Conservation (phyloP, 2,888 invertebrate species). For the Spodoptera littoralis region DNA sequence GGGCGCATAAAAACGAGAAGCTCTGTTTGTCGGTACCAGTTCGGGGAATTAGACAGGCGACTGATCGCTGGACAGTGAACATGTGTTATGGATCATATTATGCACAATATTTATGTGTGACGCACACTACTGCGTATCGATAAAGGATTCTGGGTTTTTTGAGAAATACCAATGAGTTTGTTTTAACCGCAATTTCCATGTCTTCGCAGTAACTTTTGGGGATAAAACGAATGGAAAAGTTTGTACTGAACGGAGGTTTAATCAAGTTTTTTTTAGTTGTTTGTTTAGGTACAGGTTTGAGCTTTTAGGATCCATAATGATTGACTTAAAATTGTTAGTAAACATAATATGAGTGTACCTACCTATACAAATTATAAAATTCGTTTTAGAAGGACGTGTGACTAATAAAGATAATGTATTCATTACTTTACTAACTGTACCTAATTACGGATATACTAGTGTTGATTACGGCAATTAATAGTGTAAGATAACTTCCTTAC, state of each 20-base stretch:
- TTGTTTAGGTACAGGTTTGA: too few species aligned
- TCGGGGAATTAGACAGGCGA: constrained; percentile 44
- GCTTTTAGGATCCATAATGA: too few species aligned
- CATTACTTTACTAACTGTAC: too few species aligned
- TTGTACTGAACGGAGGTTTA: too few species aligned
- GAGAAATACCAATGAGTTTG: neutral
- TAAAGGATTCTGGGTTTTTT: constrained; percentile 31
- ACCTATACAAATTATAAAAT: too few species aligned
- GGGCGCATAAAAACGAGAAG: constrained; percentile 27
- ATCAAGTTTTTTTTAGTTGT: too few species aligned
- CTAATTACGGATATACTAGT: too few species aligned
- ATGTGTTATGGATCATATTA: constrained; percentile 28
- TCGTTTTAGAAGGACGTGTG: too few species aligned
- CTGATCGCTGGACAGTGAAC: constrained; percentile 43
- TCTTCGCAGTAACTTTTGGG: neutral
- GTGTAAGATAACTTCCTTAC: constrained; percentile 3
- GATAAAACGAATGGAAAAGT: neutral
- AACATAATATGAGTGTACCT: too few species aligned
- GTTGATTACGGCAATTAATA: too few species aligned
- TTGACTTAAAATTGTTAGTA: too few species aligned
- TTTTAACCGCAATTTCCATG: constrained; percentile 3
- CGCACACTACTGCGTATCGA: constrained; percentile 14
- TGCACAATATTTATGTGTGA: constrained; percentile 13
- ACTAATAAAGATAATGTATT: too few species aligned
- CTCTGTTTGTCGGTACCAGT: constrained; percentile 39